Conservation (phyloP, 2,797 vertebrate species). For the Vireo griseus region DNA sequence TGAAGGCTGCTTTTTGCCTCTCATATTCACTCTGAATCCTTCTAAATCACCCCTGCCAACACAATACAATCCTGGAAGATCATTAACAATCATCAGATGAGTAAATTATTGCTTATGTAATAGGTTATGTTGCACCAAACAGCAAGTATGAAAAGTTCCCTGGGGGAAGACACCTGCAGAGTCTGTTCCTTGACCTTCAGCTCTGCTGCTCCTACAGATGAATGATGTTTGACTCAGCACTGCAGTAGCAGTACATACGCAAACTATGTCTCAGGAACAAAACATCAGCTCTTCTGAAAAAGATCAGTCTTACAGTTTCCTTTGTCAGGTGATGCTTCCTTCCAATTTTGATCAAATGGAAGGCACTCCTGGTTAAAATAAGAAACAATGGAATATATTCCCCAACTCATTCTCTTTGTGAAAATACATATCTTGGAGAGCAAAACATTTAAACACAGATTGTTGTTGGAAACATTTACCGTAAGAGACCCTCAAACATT, state of each 20-base stretch:
- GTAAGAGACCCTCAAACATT: not conserved
- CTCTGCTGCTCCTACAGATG: not conserved
- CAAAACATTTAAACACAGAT: not conserved
- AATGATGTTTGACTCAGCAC: not conserved
- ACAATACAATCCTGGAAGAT: not conserved
- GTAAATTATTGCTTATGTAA: not conserved
- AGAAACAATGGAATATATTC: not conserved
- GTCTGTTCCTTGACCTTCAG: conserved; percentile 19
- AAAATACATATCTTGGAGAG: not conserved
- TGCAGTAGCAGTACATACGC: not conserved
- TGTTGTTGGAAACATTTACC: not conserved
- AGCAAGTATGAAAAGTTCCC: conserved; percentile 27
- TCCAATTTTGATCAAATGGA: not conserved
- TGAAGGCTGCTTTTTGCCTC: conserved; percentile 7
- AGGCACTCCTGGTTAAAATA: not conserved
- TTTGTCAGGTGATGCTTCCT: not conserved
- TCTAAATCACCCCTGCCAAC: conserved; percentile 17
- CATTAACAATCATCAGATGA: conserved; percentile 9
- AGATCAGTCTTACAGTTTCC: not conserved
- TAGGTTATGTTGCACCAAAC: not conserved
- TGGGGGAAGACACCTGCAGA: conserved; percentile 46
- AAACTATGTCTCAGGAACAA: not conserved
- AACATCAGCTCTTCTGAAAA: not conserved
- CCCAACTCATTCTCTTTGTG: not conserved
- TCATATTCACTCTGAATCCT: not conserved